Conservation (phyloP, 2,888 invertebrate genomes). For the Apodemia mormo region DNA sequence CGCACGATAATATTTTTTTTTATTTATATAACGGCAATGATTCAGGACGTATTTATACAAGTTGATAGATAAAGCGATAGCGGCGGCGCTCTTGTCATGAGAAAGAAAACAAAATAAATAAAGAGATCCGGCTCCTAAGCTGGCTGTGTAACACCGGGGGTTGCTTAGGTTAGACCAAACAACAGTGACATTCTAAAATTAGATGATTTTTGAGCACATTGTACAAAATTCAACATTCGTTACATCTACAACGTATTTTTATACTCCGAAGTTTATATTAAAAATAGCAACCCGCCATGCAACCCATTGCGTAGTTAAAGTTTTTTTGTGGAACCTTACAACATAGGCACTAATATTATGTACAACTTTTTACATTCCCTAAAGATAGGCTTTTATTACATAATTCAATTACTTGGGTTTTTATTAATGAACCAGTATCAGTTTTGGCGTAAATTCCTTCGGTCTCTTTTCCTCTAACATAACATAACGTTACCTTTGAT, state of each 20-base stretch:
- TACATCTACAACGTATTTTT: neutral
- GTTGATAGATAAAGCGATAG: slow-evolving; percentile 73
- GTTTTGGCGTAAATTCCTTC: too few relatives aligned
- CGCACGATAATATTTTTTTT: slow-evolving; percentile 65
- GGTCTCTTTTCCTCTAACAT: too few relatives aligned
- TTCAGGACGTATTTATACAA: slow-evolving; percentile 65
- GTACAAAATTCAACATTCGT: slow-evolving; percentile 24
- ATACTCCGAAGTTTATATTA: too few relatives aligned
- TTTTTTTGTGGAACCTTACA: too few relatives aligned
- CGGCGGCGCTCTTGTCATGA: slow-evolving; percentile 66
- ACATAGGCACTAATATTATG: too few relatives aligned
- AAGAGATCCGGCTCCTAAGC: slow-evolving; percentile 55
- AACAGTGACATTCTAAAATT: slow-evolving; percentile 40
- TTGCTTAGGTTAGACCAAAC: slow-evolving; percentile 55
- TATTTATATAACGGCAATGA: slow-evolving; percentile 69
- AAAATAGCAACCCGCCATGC: too few relatives aligned
- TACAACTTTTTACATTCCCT: too few relatives aligned
- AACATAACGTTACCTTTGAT: too few relatives aligned
- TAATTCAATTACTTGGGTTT: too few relatives aligned
- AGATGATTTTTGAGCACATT: slow-evolving; percentile 40
- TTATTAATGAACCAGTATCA: too few relatives aligned
- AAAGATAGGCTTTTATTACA: too few relatives aligned
- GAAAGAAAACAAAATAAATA: slow-evolving; percentile 69
- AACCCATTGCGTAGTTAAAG: too few relatives aligned
- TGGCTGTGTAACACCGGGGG: slow-evolving; percentile 67